These are phyloP conservation scores for Cantharis nigra DNA, from an alignment of 2,888 invertebrate genomes.

Conservation along the genomic window DNA sequence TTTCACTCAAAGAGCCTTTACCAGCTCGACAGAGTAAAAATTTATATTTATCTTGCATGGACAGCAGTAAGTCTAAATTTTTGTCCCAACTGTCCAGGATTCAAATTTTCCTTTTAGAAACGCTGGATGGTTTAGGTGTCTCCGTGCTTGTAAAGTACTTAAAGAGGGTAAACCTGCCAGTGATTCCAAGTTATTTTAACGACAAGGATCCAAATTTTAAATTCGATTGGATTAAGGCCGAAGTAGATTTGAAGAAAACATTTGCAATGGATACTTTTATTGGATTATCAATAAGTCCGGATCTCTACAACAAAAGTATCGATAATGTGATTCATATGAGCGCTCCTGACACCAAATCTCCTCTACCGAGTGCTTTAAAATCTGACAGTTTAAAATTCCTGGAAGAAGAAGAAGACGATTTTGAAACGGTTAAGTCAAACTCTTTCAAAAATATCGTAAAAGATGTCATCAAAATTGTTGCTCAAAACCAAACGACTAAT, in stretches of 20 bases:
- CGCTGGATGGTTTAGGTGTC: constrained; percentile 64
- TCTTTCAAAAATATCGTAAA: constrained; percentile 43
- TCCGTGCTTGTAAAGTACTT: constrained; percentile 66
- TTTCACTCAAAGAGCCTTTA: constrained; percentile 59
- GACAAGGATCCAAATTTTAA: constrained; percentile 54
- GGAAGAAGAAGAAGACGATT: constrained; percentile 38
- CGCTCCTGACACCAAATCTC: constrained; percentile 67
- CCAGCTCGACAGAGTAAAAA: constrained; percentile 70
- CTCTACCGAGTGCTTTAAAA: constrained; percentile 72
- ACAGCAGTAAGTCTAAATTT: constrained; percentile 59
- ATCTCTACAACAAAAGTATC: constrained; percentile 70
- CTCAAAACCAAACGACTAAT: constrained; percentile 40
- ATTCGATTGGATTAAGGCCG: constrained; percentile 68
- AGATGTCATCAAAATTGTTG: constrained; percentile 43
- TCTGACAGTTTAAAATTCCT: constrained; percentile 51
- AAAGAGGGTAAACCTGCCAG: constrained; percentile 63
- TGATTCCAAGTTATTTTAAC: constrained; percentile 66
- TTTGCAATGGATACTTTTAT: constrained; percentile 74
- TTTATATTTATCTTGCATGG: constrained; percentile 73
- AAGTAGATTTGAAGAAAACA: constrained; percentile 68
- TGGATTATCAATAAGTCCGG: constrained; percentile 73
- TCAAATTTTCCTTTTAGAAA: constrained; percentile 56
- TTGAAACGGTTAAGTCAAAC: constrained; percentile 28
- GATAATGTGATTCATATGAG: constrained; percentile 72
- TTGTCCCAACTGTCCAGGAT: background rate